Evolutionary conservation across 2,113 vertebrate genomes (phyloP).

Genomic region (Clinocottus analis): DNA sequence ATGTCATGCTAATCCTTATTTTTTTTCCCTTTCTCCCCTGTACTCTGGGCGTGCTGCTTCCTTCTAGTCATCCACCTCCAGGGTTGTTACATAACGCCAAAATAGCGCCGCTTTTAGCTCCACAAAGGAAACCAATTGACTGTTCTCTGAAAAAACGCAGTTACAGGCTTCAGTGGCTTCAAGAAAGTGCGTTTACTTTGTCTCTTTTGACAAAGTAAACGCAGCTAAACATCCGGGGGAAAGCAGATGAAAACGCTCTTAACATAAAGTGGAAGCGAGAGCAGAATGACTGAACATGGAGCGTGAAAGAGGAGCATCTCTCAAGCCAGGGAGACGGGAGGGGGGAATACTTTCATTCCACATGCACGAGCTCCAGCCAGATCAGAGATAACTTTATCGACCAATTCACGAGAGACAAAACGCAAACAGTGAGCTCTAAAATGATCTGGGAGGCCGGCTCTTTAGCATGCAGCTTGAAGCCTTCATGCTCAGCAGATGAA

Average conservation of each 20-base stretch:
- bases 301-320: background rate
- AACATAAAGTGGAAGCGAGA: conserved; percentile 7
- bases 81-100: conserved; percentile 66
- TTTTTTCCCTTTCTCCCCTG: conserved; percentile 47
- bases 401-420: background rate
- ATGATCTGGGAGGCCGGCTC: conserved; percentile 24
- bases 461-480: conserved; percentile 29
- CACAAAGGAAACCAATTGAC: conserved; percentile 55
- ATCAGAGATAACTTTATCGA: conserved; percentile 26
- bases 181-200: conserved; percentile 36
- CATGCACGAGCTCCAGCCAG: conserved; percentile 1
- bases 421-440: background rate
- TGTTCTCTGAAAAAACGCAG: conserved; percentile 47
- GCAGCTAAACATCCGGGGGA: conserved; percentile 30
- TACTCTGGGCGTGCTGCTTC: conserved; percentile 32
- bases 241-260: conserved; percentile 32
- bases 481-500: conserved; percentile 56
- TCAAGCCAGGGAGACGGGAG: background rate
- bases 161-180: conserved; percentile 43
- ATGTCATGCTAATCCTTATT: conserved; percentile 35
- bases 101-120: conserved; percentile 62
- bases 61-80: conserved; percentile 65
- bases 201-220: conserved; percentile 5
- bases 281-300: conserved; percentile 3
- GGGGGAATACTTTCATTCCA: conserved; percentile 34